Evolutionary conservation across 1,140 invertebrate species (phyloP), one percentile per base, ranked within the genome.

Genomic region (Lasioglossum albipes): DNA sequence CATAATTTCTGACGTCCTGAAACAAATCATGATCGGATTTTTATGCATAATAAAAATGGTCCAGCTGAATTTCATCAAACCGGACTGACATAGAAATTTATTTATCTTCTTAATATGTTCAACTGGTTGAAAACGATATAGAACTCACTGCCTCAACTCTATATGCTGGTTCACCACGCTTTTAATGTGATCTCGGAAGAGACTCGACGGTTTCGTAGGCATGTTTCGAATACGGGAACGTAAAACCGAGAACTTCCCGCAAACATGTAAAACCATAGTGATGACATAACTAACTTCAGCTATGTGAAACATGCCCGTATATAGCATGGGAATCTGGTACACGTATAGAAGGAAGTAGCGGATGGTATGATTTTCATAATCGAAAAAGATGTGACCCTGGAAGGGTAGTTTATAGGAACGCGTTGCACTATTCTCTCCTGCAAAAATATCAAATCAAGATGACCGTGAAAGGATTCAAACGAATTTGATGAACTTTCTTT

Each of bases 211-310:
- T 7, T 27, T 65, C 64, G 36, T 41, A 12, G 64, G 0, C 12
- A 65, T 13, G 22, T 65, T 65, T 36, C 64, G 64, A 5, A 65
- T 65, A 13, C 64, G 64, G n/a, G 68, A 69, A 12, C 72, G 31
- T 16, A 80, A 41, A 36, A 80, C 75, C 22, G 79, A 67, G 52
- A 68, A 42, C 22, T 80, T 52, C 13, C 45, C 69, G 20, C 77
- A 79, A 59, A 74, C 42, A 22, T 74, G 70, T 5, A 79, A 66
- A 20, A 73, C 65, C 41, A 80, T 62, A 0, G 73, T 57, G 13
- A 79, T 22, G 36, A 79, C 1, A 2, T 73, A 0, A 10, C 77
- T 64, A 22, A 79, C 73, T 20, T 59, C 45, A 13, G 77, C 36
- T 61, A 73, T 66, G 13, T 79, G 77, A 27, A 42, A 73, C 3